Evolutionary conservation across 2,113 vertebrate species (phyloP).

Genomic region (Rhodinocichla rosea): DNA sequence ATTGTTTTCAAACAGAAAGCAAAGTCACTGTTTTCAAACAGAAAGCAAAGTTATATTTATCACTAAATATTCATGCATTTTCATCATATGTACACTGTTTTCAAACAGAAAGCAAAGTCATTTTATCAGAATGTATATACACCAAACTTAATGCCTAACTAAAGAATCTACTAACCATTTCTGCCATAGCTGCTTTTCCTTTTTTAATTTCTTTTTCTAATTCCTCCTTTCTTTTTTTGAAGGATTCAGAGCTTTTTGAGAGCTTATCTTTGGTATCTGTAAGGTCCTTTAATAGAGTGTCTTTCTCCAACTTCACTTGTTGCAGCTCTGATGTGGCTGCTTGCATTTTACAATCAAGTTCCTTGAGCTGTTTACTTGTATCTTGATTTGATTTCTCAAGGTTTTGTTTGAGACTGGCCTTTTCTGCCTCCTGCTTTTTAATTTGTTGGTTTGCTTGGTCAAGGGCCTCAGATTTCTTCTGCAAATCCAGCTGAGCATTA

Average conservation of each 20-base stretch:
- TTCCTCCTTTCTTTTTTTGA: constrained; percentile 81
- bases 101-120: background rate
- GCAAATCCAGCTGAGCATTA: constrained; percentile 79
- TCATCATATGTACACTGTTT: background rate
- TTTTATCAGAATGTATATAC: background rate
- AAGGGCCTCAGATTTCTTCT: constrained; percentile 81
- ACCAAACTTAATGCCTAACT: background rate
- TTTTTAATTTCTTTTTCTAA: constrained; percentile 87
- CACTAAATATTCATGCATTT: background rate
- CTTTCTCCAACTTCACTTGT: constrained; percentile 79
- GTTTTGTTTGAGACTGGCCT: constrained; percentile 73
- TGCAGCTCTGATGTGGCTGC: constrained; percentile 72
- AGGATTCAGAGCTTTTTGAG: constrained; percentile 75
- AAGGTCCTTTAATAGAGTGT: constrained; percentile 80
- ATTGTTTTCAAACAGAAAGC: background rate
- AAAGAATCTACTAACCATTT: constrained; percentile 80
- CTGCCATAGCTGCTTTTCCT: constrained; percentile 76
- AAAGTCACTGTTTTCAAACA: background rate
- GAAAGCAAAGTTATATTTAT: background rate
- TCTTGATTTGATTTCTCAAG: constrained; percentile 82
- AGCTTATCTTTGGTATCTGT: constrained; percentile 78
- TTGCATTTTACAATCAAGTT: constrained; percentile 79
- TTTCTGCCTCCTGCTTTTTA: constrained; percentile 76
- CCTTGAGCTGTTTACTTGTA: constrained; percentile 70
- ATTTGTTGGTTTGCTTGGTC: constrained; percentile 77